phyloP scores from a whole-genome alignment of 2,113 vertebrate genomes.

The Cromileptes altivelis region DNA sequence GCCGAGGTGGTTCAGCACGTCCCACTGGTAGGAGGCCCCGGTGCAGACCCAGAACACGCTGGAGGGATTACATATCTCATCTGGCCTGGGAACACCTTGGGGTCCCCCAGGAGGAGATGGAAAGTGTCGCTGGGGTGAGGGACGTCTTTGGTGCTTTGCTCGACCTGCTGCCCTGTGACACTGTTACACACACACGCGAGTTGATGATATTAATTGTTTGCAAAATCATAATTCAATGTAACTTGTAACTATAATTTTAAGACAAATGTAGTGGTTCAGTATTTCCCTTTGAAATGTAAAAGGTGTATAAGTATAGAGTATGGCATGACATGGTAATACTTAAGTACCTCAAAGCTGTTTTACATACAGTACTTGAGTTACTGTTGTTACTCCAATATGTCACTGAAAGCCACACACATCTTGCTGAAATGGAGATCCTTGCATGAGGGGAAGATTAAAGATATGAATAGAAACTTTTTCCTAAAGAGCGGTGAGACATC shows the following conservation, averaged over 20 bases:
- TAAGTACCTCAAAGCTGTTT: neutral
- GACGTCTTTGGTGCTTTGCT: no score
- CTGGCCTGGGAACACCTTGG: no score
- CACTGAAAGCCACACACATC: neutral
- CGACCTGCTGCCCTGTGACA: no score
- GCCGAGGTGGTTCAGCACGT: no score
- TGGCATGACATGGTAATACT: neutral
- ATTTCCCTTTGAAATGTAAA: neutral
- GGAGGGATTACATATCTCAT: no score
- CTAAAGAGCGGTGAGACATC: neutral
- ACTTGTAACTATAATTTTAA: neutral
- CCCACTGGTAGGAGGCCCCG: no score
- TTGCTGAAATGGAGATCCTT: no score
- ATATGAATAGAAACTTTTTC: neutral
- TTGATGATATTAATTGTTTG: neutral
- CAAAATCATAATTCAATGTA: neutral
- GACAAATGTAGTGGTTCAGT: neutral
- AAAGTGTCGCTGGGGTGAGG: no score
- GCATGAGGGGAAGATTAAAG: neutral
- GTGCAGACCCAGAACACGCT: no score
- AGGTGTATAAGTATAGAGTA: neutral
- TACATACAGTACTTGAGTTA: neutral
- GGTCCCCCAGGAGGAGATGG: no score
- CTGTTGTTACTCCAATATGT: neutral
- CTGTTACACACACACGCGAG: neutral